A percentile compares a stretch with the other conserved stretches of the same genome.
Evolutionary conservation across 1,140 invertebrate species (phyloP).

Genomic region (Helicoverpa armigera): DNA sequence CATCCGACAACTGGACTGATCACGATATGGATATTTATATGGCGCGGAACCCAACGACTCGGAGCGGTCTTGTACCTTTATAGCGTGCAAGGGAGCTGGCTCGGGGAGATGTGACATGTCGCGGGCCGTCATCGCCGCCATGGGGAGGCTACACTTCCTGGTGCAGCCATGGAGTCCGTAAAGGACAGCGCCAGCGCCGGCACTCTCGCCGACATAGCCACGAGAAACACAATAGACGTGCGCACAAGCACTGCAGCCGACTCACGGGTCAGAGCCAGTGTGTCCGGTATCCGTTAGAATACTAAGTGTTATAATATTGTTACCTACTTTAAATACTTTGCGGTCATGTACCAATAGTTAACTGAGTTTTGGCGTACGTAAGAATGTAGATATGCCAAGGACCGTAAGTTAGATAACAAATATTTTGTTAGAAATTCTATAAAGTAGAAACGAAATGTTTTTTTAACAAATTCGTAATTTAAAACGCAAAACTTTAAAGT

Average conservation of each 20-base stretch:
- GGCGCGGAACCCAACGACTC: slow-evolving; percentile 94
- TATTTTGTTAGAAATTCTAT: neutral
- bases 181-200: slow-evolving; percentile 57
- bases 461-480: neutral
- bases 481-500: too few species aligned
- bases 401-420: slow-evolving; percentile 2
- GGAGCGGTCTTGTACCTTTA: slow-evolving; percentile 94
- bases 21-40: slow-evolving; percentile 98
- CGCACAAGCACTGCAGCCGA: slow-evolving; percentile 45
- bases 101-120: slow-evolving; percentile 58
- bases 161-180: slow-evolving; percentile 61
- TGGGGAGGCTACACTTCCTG: slow-evolving; percentile 61
- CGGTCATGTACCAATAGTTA: slow-evolving; percentile 34
- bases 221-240: slow-evolving; percentile 53
- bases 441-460: neutral
- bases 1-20: slow-evolving; percentile 97
- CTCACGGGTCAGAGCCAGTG: slow-evolving; percentile 40
- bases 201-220: slow-evolving; percentile 58
- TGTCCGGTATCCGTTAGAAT: slow-evolving; percentile 27
- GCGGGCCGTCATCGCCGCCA: slow-evolving; percentile 62
- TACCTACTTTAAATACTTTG: slow-evolving; percentile 33
- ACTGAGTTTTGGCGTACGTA: slow-evolving; percentile 3
- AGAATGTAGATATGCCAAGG: neutral
- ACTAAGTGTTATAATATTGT: slow-evolving; percentile 39
- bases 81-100: slow-evolving; percentile 84